Base-by-base conservation (phyloP, 2,888 invertebrate genomes). In the Danaus chrysippus region DNA sequence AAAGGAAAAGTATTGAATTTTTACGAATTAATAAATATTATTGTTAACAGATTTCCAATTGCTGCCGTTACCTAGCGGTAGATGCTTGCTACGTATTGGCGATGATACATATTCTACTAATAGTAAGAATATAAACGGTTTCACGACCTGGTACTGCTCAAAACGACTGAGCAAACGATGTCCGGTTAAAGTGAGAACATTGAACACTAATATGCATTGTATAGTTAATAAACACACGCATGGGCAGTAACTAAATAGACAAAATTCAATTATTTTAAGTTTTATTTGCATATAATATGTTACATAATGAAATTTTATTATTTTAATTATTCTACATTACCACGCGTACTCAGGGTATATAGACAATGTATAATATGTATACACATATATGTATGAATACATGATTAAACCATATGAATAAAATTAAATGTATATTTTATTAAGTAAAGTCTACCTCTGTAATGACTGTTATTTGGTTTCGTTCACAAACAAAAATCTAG, bases 101-200 rank as follows among this genome's bases (percentile, higher is more conserved):
- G 42, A 53, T 6, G 54, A 73, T 54, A 75, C 76, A 0, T 76
- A 68, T 57, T 75, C 71, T 1, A 70, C 71, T 0, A 73, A 73
- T 44, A 63, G 63, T 52, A 66, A 56, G 49, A 64, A 70, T 17
- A 60, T 73, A 9, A 61, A 65, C 11, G 66, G 70, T 1, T 56
- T 58, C 9, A 71, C 71, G 1, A 71, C 67, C 2, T 76, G 76
- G 76, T 76, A 74, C 58, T 76, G 76, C 55, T 76, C 76, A 0
- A 75, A 74, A 55, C 64, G 76, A 19, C 60, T 70, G 6, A 73
- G 75, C 42, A 71, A 66, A 55, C 70, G 63, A 53, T 76, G 75
- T 53, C 68, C 64, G 1, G 76, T 69, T 0, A 65, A 70, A 9
- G 70, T 71, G 17, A 70, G 64, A 54, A 71, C 71, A 64, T 62